A percentile compares a stretch with the other conserved stretches of the same genome.
These are phyloP conservation scores for Platygyra sinensis DNA, from an alignment of 64 coral and sea anemone species.

Conservation along the genomic window DNA sequence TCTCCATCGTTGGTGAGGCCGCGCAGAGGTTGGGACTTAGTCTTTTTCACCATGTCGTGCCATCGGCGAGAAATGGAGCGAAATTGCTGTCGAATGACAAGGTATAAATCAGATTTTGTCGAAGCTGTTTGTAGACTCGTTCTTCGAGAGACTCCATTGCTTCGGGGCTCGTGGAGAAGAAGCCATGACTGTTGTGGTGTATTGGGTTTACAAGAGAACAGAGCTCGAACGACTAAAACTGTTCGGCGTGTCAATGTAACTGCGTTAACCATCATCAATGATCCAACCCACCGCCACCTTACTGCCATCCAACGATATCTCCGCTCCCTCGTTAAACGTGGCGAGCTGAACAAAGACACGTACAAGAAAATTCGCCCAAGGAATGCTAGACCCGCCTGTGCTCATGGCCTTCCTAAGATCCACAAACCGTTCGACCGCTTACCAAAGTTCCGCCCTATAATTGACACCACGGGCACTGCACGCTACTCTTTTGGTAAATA, in stretches of 20 bases:
- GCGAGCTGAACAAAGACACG: too few species aligned
- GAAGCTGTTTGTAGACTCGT: constrained; percentile 11
- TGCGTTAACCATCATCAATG: too few species aligned
- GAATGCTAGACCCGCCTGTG: too few species aligned
- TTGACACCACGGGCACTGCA: too few species aligned
- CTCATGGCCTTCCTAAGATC: too few species aligned
- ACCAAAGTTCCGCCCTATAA: too few species aligned
- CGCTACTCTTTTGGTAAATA: too few species aligned
- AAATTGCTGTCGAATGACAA: constrained; percentile 45
- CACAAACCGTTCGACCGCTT: too few species aligned
- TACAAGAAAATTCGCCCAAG: too few species aligned
- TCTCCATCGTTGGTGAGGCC: background rate
- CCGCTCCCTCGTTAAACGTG: too few species aligned
- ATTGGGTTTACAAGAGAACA: background rate
- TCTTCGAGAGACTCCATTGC: constrained; percentile 9
- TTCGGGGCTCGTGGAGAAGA: background rate
- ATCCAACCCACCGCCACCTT: too few species aligned
- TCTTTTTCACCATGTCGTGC: constrained; percentile 35
- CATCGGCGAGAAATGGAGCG: constrained; percentile 19
- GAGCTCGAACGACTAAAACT: background rate
- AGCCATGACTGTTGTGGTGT: background rate
- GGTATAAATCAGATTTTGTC: constrained; percentile 25
- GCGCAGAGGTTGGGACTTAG: constrained; percentile 12
- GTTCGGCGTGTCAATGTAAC: background rate
- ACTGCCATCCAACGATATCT: too few species aligned